Percentiles rank a stretch among this genome's conserved stretches.
Evolutionary conservation across 2,797 vertebrate species (phyloP).

Genomic region (Threskiornis aethiopicus): DNA sequence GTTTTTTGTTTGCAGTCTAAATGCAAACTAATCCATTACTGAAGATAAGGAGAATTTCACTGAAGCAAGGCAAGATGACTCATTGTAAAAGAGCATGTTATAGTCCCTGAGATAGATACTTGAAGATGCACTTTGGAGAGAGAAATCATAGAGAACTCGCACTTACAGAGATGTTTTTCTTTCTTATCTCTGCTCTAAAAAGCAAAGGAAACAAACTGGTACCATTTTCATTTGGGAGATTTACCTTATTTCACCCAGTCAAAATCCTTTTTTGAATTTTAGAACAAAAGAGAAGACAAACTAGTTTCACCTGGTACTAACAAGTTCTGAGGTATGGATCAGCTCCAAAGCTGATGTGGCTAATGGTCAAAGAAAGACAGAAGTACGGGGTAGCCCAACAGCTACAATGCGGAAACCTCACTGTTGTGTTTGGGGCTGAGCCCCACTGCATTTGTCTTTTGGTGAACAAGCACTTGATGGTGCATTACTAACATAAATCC

Average conservation of each 20-base stretch:
- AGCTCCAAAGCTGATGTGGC: background rate
- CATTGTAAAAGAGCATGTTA: background rate
- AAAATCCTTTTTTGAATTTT: background rate
- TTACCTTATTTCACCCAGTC: background rate
- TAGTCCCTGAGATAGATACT: background rate
- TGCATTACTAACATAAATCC: background rate
- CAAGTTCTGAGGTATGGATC: background rate
- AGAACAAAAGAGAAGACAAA: background rate
- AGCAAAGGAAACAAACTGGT: background rate
- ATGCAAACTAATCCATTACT: background rate
- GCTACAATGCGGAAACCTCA: background rate
- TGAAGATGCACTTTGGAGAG: background rate
- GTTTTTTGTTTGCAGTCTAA: background rate
- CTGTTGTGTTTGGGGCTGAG: background rate
- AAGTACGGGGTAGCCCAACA: background rate
- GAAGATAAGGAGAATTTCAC: background rate
- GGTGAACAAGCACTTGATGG: background rate
- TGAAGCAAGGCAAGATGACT: background rate
- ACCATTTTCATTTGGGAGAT: background rate
- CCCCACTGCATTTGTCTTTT: rapidly evolving
- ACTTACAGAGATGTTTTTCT: background rate
- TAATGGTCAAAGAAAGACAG: background rate
- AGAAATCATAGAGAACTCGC: background rate
- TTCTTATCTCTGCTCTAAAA: background rate
- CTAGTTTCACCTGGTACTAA: background rate